Base-by-base conservation (phyloP, 2,888 invertebrate species). In the Napeogenes inachia region DNA sequence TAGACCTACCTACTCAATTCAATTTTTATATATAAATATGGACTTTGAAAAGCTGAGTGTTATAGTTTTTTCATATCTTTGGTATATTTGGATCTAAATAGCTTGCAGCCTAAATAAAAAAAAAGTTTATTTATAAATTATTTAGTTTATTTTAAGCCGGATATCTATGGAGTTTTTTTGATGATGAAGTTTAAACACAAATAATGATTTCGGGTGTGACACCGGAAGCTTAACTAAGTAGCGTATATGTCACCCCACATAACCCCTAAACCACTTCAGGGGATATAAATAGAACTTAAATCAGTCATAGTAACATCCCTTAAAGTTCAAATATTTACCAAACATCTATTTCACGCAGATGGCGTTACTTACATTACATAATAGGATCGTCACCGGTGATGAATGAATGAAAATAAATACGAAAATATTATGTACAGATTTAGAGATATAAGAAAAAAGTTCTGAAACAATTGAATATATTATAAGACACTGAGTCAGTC, bases 401-500 rank as follows among this genome's bases (percentile, higher is more conserved):
- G 35, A 35, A 35, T 10, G 42, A 8, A 42, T 10, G 42, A 42
- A 6, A 21, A 42, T 42, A 10, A 10, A 6, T 42, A 10, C 12
- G 10, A 10, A 42, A 42, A 42, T 3, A 42, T 10, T 10, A 10
- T 42, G 42, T 38, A 38, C 4, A 42, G 0, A 42, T 42, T 42
- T 12, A 10, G 4, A 42, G 12, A 30, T 8, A 21, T 30, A 10
- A 50, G 21, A 50, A n/a, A 8, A 47, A 47, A 21, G 13, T 50
- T 30, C 12, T 8, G 8, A 50, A 50, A 50, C 50, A 50, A 50
- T 50, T 30, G 30, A 50, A 8, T 30, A 50, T n/a, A 13, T n/a
- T 59, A 46, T 45, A 60, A 53, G 12, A 45, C 12, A 5, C 30
- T 55, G 42, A 54, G 45, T 73, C 81, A 85, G 84, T 85, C 76